Percentiles rank a stretch among this genome's conserved stretches.
Evolutionary conservation across 2,113 vertebrate species (phyloP).

Genomic region (Chamaea fasciata): DNA sequence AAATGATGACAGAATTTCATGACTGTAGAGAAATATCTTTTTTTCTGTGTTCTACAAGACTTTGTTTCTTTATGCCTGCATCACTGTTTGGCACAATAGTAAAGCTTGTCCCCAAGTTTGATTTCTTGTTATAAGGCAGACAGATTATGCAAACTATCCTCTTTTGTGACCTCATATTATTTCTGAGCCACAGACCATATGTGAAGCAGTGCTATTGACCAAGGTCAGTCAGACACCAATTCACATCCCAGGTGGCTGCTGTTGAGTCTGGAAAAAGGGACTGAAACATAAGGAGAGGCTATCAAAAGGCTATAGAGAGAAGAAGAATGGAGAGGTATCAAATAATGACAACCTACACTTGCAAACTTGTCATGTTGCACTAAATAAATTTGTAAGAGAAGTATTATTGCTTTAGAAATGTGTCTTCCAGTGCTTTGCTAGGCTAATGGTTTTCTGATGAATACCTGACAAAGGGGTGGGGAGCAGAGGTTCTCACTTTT

Average conservation of each 20-base stretch:
- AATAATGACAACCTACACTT: neutral
- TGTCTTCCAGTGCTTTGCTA: neutral
- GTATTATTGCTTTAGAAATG: neutral
- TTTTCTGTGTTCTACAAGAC: neutral
- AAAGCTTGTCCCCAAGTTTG: neutral
- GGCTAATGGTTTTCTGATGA: neutral
- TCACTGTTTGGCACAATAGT: neutral
- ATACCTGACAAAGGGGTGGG: neutral
- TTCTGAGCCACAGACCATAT: neutral
- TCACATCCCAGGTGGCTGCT: neutral
- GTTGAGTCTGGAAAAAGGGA: neutral
- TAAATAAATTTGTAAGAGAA: neutral
- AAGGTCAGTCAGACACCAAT: neutral
- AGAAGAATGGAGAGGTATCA: constrained; percentile 26
- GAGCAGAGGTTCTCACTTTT: neutral
- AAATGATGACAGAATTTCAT: neutral
- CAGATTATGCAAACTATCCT: neutral
- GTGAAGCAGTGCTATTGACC: neutral
- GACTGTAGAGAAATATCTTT: neutral
- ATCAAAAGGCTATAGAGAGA: neutral
- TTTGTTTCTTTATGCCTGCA: neutral
- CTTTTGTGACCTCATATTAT: neutral
- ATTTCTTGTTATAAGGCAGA: neutral
- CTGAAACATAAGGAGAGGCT: constrained; percentile 30
- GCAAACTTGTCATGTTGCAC: neutral